phyloP scores from a whole-genome alignment of 2,113 vertebrate species.

The Pelusios castaneus region DNA sequence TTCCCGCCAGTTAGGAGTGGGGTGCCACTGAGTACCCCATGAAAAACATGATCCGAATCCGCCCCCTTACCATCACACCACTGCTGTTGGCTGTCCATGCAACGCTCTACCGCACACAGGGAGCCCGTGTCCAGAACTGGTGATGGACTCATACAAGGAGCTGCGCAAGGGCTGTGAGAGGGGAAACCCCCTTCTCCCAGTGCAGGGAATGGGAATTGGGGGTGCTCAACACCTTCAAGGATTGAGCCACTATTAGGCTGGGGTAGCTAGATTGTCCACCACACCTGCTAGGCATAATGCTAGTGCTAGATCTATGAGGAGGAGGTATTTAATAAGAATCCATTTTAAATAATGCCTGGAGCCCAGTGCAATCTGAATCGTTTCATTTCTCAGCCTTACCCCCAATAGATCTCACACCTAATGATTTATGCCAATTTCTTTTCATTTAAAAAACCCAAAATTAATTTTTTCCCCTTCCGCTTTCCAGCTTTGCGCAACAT shows the following conservation, averaged over 20 bases:
- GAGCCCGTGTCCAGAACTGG: too few relatives aligned
- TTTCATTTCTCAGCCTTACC: not conserved
- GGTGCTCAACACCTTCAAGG: too few relatives aligned
- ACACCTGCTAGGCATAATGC: not conserved
- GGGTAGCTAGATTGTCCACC: not conserved
- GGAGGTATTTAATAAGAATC: not conserved
- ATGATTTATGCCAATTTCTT: not conserved
- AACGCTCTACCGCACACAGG: too few relatives aligned
- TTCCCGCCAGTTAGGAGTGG: too few relatives aligned
- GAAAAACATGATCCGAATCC: too few relatives aligned
- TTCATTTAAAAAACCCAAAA: not conserved
- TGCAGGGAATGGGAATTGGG: not conserved
- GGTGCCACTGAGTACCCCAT: too few relatives aligned
- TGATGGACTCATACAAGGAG: too few relatives aligned
- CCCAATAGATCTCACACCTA: not conserved
- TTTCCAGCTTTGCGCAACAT: not conserved
- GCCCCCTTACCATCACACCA: too few relatives aligned
- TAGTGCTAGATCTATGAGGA: not conserved
- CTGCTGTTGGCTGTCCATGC: too few relatives aligned
- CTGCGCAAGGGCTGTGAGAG: not conserved
- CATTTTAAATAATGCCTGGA: not conserved
- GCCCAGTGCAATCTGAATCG: not conserved
- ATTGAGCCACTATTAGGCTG: not conserved
- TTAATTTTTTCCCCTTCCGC: not conserved
- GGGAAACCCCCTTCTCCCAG: not conserved